Evolutionary conservation across 2,888 invertebrate species (phyloP).

Genomic region (Cephus nigrinus): DNA sequence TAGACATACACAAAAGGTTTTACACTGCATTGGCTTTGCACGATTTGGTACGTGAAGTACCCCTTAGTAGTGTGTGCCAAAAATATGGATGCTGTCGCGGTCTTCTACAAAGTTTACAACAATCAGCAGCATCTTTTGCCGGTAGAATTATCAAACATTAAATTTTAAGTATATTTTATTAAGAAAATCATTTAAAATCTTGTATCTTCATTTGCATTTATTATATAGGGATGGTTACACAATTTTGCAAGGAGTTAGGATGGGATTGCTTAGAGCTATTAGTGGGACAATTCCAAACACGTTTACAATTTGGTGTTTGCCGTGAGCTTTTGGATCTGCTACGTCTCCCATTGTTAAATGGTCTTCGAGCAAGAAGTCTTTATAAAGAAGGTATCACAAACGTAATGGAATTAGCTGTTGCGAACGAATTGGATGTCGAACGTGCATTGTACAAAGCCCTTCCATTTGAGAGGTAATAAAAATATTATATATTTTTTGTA

Average conservation of each 20-base stretch:
- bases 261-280: conserved; percentile 93
- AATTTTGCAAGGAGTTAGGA: conserved; percentile 92
- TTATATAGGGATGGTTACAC: conserved; percentile 88
- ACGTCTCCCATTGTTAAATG: conserved; percentile 84
- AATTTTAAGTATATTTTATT: conserved; percentile 16
- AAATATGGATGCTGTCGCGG: conserved; percentile 92
- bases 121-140: conserved; percentile 94
- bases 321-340: conserved; percentile 92
- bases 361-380: conserved; percentile 84
- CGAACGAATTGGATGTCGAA: conserved; percentile 77
- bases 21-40: conserved; percentile 91
- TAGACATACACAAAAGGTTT: conserved; percentile 73
- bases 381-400: conserved; percentile 84
- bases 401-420: conserved; percentile 82
- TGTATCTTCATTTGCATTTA: not conserved
- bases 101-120: conserved; percentile 92
- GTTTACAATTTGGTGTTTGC: conserved; percentile 94
- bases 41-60: conserved; percentile 92
- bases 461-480: conserved; percentile 81
- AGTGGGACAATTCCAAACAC: conserved; percentile 91
- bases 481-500: not conserved
- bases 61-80: conserved; percentile 81
- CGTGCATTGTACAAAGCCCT: conserved; percentile 80
- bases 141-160: conserved; percentile 67
- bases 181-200: conserved; percentile 2